Conservation (phyloP, 2,888 invertebrate species). For the Conchocele bisecta region DNA sequence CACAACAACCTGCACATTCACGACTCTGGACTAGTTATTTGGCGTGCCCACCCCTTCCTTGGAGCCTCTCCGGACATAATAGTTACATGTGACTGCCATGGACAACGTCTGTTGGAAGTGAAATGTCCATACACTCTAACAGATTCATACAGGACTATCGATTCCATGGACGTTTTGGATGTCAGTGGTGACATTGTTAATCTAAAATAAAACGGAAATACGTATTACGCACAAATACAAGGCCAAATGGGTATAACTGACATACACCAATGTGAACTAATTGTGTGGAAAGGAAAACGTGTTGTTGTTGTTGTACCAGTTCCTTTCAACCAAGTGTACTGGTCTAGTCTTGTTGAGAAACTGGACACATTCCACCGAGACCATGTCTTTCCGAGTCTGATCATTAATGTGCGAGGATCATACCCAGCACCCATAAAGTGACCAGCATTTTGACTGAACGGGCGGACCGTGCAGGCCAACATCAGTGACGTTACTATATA, state of each 20-base stretch:
- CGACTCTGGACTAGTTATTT: conserved; percentile 13
- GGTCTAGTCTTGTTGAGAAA: no score
- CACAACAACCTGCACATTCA: neutral
- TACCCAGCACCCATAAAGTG: no score
- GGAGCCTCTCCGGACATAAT: conserved; percentile 24
- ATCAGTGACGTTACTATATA: no score
- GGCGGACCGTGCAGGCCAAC: no score
- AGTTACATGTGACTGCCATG: conserved; percentile 19
- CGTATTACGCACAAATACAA: conserved; percentile 22
- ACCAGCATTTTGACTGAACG: no score
- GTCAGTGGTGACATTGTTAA: neutral
- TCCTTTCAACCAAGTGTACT: no score
- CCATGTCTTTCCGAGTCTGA: no score
- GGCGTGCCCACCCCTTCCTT: neutral
- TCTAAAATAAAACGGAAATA: conserved; percentile 4
- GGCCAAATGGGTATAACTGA: conserved; percentile 22
- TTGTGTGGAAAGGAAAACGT: conserved; percentile 8
- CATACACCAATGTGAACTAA: conserved; percentile 17
- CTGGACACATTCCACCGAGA: no score
- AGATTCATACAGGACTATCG: neutral
- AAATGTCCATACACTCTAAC: conserved; percentile 20
- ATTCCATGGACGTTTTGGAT: conserved; percentile 1
- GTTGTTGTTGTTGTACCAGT: neutral
- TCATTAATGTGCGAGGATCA: no score
- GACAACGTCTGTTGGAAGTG: conserved; percentile 12